Base-by-base conservation (phyloP, 2,888 invertebrate species). In the Noctua comes region DNA sequence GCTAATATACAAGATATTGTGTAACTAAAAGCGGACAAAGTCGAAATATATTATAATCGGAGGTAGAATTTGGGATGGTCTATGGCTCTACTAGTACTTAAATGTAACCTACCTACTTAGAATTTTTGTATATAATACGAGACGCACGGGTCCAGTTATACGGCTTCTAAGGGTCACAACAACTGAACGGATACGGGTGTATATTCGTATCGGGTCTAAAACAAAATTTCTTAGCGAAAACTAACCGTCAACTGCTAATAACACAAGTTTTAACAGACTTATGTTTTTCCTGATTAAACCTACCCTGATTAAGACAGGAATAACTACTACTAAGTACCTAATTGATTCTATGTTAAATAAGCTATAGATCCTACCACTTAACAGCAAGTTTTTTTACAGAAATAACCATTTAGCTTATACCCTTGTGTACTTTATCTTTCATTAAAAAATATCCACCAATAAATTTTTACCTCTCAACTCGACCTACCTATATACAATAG, bases 401-500 rank as follows among this genome's bases (percentile, higher is more conserved):
- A 64, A 64, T 11, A 64, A 11, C 31, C 18, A 72, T 79, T 82
- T 80, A 68, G 48, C 4, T n/a, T 46, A 68, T 31, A 70, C 57
- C 59, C 31, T 66, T 80, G 46, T 69, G 59, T 69, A 80, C 27
- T 62, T 66, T 68, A 68, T 8, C n/a, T n/a, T 24, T 10, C 46
- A 74, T 74, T 36, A 75, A 77, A 85, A 87, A 82, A 85, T 74
- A 76, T 77, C 51, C 65, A 65, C 54, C 70, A 81, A 86, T 82
- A 85, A 80, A 74, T 89, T 85, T 88, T 89, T 88, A 88, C 84
- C 84, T 85, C 76, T 70, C 73, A 73, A 43, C 68, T 18, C 27
- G 68, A 82, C 73, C 74, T 84, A 88, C 73, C 72, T 89, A 84
- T 80, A 81, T 86, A 88, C 79, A 83, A 90, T 83, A 89, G 89